Percentiles rank a stretch among this genome's conserved stretches.
Evolutionary conservation across 92 coral and sea anemone species (phyloP).

Genomic region (Parazoanthus swiftii): DNA sequence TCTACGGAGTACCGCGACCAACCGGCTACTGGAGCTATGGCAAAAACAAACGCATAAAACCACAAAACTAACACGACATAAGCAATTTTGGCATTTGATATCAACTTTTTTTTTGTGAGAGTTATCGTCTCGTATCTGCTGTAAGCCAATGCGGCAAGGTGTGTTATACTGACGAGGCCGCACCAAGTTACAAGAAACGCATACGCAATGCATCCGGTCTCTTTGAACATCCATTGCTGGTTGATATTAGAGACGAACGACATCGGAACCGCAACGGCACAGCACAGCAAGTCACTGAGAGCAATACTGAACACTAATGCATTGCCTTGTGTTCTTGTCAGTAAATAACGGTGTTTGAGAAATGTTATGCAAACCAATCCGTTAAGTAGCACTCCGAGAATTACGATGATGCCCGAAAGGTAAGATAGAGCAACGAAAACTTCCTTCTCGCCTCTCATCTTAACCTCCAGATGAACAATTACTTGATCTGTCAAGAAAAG

Average conservation of each 20-base stretch:
- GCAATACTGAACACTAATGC: slow-evolving; percentile 64
- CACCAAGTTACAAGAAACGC: slow-evolving; percentile 59
- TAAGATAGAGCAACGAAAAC: not conserved
- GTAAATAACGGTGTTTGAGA: slow-evolving; percentile 44
- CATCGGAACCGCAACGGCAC: slow-evolving; percentile 48
- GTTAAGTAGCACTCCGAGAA: slow-evolving; percentile 38
- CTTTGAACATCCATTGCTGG: slow-evolving; percentile 44
- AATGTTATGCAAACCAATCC: slow-evolving; percentile 51
- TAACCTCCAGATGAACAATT: not conserved
- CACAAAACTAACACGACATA: slow-evolving; percentile 42
- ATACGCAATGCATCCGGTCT: slow-evolving; percentile 46
- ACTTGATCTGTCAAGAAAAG: not conserved
- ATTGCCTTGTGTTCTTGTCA: slow-evolving; percentile 26
- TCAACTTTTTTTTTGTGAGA: not conserved
- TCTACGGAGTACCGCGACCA: slow-evolving; percentile 78
- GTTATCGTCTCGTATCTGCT: slow-evolving; percentile 51
- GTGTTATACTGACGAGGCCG: slow-evolving; percentile 59
- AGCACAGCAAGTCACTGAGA: slow-evolving; percentile 65
- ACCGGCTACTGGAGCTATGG: slow-evolving; percentile 64
- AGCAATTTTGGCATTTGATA: slow-evolving; percentile 11
- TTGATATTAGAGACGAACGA: slow-evolving; percentile 55
- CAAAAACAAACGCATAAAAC: slow-evolving; percentile 55
- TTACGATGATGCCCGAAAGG: not conserved
- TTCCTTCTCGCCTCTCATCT: not conserved
- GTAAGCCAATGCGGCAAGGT: slow-evolving; percentile 56